phyloP scores from a whole-genome alignment of 2,113 vertebrate species.

The Sakesphorus luctuosus region DNA sequence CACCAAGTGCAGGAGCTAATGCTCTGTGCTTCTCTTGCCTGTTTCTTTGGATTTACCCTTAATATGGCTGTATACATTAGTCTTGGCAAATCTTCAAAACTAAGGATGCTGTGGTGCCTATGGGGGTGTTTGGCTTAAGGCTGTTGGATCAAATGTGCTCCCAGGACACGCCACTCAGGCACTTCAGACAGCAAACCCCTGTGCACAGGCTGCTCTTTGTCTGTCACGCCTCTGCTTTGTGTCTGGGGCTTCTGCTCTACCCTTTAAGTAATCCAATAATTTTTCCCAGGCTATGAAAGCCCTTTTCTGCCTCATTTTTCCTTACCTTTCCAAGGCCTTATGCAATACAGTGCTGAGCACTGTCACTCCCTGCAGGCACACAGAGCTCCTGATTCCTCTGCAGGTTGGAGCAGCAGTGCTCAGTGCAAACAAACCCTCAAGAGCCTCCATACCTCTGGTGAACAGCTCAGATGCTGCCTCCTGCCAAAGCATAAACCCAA shows the following conservation, averaged over 20 bases:
- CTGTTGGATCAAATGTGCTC: not conserved
- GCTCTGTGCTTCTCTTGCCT: not conserved
- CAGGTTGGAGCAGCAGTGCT: not conserved
- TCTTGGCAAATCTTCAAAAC: not conserved
- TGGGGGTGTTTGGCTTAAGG: not conserved
- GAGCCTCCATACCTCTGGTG: not conserved
- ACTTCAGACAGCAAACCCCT: accelerated
- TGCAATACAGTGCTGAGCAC: accelerated
- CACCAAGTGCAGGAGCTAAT: not conserved
- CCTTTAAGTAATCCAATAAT: not conserved
- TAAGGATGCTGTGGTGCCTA: accelerated
- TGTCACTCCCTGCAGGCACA: too few species aligned
- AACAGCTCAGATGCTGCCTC: not conserved
- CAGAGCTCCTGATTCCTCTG: not conserved
- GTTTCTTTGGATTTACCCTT: not conserved
- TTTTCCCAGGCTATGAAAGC: not conserved
- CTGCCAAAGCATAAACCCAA: not conserved
- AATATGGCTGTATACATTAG: accelerated
- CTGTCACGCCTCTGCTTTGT: not conserved
- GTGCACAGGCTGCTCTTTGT: not conserved
- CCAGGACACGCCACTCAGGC: not conserved
- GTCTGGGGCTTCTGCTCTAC: not conserved
- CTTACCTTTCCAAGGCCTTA: not conserved
- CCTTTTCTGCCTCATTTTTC: not conserved
- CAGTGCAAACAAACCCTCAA: not conserved